Conservation (phyloP, 2,113 vertebrate genomes). For the Recurvirostra avosetta region DNA sequence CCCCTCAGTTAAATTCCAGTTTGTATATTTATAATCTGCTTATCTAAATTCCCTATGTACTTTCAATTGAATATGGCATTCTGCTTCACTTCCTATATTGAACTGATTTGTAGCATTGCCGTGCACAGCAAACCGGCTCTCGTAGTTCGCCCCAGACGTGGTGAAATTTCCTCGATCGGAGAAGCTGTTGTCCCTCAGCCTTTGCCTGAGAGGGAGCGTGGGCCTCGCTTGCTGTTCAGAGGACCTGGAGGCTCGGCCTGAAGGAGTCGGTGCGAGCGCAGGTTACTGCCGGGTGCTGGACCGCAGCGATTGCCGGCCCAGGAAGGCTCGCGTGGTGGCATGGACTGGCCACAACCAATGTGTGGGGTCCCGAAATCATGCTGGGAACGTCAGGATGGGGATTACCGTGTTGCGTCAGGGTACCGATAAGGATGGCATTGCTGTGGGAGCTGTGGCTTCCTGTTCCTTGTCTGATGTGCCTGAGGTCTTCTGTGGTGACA, state of each 20-base stretch:
- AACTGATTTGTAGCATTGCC: not conserved
- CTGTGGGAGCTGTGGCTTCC: not conserved
- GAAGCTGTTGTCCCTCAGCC: not conserved
- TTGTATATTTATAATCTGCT: not conserved
- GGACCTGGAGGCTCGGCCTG: not conserved
- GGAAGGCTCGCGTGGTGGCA: not conserved
- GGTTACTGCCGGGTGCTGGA: fast-evolving
- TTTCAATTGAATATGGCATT: not conserved
- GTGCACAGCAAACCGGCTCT: not conserved
- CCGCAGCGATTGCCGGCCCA: fast-evolving
- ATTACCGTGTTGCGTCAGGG: fast-evolving
- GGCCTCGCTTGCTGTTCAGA: fast-evolving
- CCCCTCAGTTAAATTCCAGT: not conserved
- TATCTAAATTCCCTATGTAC: not conserved
- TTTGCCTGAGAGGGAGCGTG: not conserved
- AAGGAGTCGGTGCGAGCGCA: not conserved
- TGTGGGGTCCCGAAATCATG: fast-evolving
- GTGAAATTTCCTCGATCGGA: fast-evolving
- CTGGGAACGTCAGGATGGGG: not conserved
- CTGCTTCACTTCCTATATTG: not conserved
- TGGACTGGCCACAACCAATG: not conserved
- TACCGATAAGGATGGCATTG: fast-evolving
- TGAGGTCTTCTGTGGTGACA: not conserved
- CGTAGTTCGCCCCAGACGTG: fast-evolving
- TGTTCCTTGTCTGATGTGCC: not conserved